A percentile compares a stretch with the other conserved stretches of the same genome.
phyloP scores from a whole-genome alignment of 2,888 invertebrate species.

The Carabus problematicus region DNA sequence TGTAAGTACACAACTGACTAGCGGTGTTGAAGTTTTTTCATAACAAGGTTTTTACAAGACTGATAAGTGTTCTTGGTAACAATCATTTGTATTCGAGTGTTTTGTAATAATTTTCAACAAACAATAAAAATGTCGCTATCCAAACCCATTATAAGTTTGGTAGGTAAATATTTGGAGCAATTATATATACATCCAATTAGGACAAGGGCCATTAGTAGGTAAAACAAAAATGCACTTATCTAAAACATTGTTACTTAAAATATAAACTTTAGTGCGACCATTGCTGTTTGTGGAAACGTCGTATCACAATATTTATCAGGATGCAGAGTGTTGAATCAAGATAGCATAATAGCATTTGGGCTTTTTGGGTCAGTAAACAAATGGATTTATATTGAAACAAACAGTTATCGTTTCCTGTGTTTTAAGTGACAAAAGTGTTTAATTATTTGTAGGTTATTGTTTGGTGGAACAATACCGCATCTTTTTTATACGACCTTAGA shows the following conservation, averaged over 20 bases:
- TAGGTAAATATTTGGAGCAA: slow-evolving; percentile 77
- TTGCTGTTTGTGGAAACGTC: slow-evolving; percentile 76
- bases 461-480: slow-evolving; percentile 82
- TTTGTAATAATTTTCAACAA: slow-evolving; percentile 11
- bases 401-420: slow-evolving; percentile 25
- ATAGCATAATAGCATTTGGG: slow-evolving; percentile 76
- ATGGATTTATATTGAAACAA: slow-evolving; percentile 31
- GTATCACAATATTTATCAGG: slow-evolving; percentile 77
- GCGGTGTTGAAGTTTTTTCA: not conserved
- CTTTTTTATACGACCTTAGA: slow-evolving; percentile 75
- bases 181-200: slow-evolving; percentile 77
- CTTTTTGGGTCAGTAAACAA: slow-evolving; percentile 71
- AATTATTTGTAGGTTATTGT: slow-evolving; percentile 66
- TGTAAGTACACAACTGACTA: not conserved
- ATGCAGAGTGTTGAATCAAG: slow-evolving; percentile 66
- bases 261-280: slow-evolving; percentile 67
- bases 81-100: not conserved
- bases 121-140: slow-evolving; percentile 68
- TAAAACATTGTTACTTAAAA: slow-evolving; percentile 36
- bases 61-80: slow-evolving; percentile 13
- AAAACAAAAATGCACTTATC: slow-evolving; percentile 48
- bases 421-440: slow-evolving; percentile 30
- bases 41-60: not conserved
- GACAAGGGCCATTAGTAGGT: slow-evolving; percentile 84
- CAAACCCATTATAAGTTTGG: slow-evolving; percentile 73